A percentile compares a stretch with the other conserved stretches of the same genome.
Evolutionary conservation across 2,888 invertebrate genomes (phyloP).

Genomic region (Pyrochroa serraticornis): DNA sequence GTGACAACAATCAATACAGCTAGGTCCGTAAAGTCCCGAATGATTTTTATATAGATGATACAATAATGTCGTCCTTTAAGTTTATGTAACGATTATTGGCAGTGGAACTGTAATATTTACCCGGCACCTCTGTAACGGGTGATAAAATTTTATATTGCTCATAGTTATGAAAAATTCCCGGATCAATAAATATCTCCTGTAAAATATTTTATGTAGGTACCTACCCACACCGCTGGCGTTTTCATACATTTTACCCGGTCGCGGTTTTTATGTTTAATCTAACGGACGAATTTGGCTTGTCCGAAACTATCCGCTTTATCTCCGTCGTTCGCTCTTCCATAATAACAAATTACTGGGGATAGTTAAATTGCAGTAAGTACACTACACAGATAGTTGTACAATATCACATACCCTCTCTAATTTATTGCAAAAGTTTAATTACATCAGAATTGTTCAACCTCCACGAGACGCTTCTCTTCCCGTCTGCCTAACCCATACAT

Average conservation of each 20-base stretch:
- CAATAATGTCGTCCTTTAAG: constrained; percentile 14
- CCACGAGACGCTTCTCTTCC: too few species aligned
- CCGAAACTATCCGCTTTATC: neutral
- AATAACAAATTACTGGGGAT: constrained; percentile 5
- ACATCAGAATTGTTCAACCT: constrained; percentile 1
- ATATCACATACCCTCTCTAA: constrained; percentile 17
- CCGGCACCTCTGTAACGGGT: constrained; percentile 11
- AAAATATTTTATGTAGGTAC: constrained; percentile 10
- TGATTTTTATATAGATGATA: neutral
- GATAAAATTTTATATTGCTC: constrained; percentile 21
- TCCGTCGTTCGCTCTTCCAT: neutral
- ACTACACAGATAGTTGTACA: constrained; percentile 11
- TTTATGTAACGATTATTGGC: constrained; percentile 20
- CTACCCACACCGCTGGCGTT: neutral
- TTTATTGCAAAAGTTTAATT: constrained; percentile 28
- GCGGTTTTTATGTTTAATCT: too few species aligned
- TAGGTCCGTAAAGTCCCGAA: too few species aligned
- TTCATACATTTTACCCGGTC: too few species aligned
- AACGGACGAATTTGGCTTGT: too few species aligned
- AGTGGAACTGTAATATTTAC: constrained; percentile 22
- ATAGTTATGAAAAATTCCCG: constrained; percentile 23
- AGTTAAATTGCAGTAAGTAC: constrained; percentile 15
- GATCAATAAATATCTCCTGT: constrained; percentile 19
- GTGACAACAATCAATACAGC: too few species aligned
- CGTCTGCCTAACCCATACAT: too few species aligned